Percentiles rank a stretch among this genome's conserved stretches.
Evolutionary conservation across 2,113 vertebrate species (phyloP).

Genomic region (Rallus limicola): DNA sequence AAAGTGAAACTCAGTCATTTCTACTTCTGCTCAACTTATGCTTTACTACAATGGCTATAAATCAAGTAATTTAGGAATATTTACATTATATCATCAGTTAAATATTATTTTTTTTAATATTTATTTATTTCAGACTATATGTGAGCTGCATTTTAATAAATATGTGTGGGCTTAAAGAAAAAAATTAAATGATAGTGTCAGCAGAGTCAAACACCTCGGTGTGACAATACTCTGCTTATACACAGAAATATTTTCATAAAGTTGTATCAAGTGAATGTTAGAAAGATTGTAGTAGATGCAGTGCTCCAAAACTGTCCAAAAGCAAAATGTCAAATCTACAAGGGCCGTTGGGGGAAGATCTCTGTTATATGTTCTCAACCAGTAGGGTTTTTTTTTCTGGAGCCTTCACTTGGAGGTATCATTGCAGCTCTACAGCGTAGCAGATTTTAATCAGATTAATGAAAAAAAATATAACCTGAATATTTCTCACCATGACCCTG

Average conservation of each 20-base stretch:
- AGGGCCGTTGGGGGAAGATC: neutral
- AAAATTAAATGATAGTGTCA: neutral
- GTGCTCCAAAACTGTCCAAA: neutral
- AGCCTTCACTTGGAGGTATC: neutral
- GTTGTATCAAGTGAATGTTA: neutral
- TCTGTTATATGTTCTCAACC: neutral
- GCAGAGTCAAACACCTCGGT: neutral
- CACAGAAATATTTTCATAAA: neutral
- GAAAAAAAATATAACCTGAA: neutral
- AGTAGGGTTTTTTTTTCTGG: neutral
- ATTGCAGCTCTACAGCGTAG: neutral
- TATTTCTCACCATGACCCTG: neutral
- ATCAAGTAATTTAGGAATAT: neutral
- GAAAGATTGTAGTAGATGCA: neutral
- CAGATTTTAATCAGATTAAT: neutral
- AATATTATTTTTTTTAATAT: neutral
- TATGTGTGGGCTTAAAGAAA: neutral
- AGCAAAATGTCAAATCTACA: conserved; percentile 12
- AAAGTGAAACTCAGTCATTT: neutral
- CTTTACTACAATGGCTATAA: neutral
- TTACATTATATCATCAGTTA: neutral
- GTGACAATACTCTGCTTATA: neutral
- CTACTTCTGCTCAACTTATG: neutral
- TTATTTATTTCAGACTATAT: neutral
- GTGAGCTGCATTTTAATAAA: neutral